Base-by-base conservation (phyloP, 2,797 vertebrate species). In the Oreonectes daqikongensis region DNA sequence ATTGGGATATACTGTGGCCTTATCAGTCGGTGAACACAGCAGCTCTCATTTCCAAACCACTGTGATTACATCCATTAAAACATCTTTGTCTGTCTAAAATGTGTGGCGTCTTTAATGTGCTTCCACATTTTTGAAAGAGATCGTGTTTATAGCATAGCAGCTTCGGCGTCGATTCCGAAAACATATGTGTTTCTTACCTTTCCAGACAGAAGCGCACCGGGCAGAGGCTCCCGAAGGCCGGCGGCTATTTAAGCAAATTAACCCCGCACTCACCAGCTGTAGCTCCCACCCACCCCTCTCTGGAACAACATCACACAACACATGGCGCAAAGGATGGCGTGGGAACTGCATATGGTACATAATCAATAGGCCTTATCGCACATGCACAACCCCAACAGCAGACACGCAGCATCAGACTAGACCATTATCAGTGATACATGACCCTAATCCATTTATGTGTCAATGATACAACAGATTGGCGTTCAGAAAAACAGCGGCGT, bases 371-470 rank as follows among this genome's bases (percentile, higher is more conserved):
- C 82, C 85, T 86, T 82, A 84, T 85, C 81, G 35, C 59, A 69
- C 69, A 71, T 64, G 59, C 81, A 83, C 83, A 82, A 77, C 42
- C 80, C 22, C 55, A 77, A 78, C 69, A 77, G 24, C 82, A 84
- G 82, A 75, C 80, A 80, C 81, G 64, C 68, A 69, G 75, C 83
- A 74, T 78, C 52, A 73, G 72, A 77, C 80, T 74, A 69, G 42
- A 79, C 87, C 82, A 85, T 74, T 86, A 87, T 86, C 85, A 78
- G 76, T 80, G 42, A 82, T 84, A 88, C 87, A 89, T 84, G 86
- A 90, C 84, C 84, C 86, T 86, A 86, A 91, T 90, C 86, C 85
- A 89, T 90, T 88, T 84, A 84, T 61, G 72, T 86, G 87, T 87
- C 88, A 87, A 84, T 78, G 82, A 82, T 79, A 75, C 52, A 60